Conservation (phyloP, 2,888 invertebrate genomes). For the Thyatira batis region DNA sequence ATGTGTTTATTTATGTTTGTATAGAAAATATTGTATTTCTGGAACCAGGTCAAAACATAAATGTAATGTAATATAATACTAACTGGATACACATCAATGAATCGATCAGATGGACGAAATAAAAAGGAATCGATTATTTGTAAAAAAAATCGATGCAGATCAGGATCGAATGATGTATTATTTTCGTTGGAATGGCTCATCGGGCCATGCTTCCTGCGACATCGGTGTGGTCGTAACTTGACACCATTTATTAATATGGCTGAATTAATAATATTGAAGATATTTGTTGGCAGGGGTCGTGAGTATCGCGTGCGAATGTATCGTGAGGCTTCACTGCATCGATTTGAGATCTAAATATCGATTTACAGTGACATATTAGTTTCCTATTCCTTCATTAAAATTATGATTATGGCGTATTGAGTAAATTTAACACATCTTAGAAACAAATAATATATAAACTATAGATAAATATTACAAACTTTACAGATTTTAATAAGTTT, state of each 20-base stretch:
- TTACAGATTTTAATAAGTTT: no score
- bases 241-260: slow-evolving; percentile 78
- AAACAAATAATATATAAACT: no score
- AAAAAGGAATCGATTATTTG: slow-evolving; percentile 56
- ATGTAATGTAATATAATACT: slow-evolving; percentile 43
- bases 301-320: slow-evolving; percentile 75
- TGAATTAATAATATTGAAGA: slow-evolving; percentile 80
- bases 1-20: slow-evolving; percentile 40
- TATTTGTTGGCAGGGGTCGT: slow-evolving; percentile 67
- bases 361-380: slow-evolving; percentile 53
- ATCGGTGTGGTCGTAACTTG: slow-evolving; percentile 78
- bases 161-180: slow-evolving; percentile 64
- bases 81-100: slow-evolving; percentile 31
- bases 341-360: slow-evolving; percentile 68
- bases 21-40: slow-evolving; percentile 40
- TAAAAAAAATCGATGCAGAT: slow-evolving; percentile 60
- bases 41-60: slow-evolving; percentile 45
- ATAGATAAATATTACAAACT: no score
- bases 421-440: no score
- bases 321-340: slow-evolving; percentile 73
- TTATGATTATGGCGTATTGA: not conserved
- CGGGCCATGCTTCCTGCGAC: slow-evolving; percentile 79
- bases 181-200: slow-evolving; percentile 73
- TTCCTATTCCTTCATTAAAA: not conserved
- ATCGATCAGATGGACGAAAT: slow-evolving; percentile 55